Conservation (phyloP, 2,797 vertebrate species). For the Poecile montanus region DNA sequence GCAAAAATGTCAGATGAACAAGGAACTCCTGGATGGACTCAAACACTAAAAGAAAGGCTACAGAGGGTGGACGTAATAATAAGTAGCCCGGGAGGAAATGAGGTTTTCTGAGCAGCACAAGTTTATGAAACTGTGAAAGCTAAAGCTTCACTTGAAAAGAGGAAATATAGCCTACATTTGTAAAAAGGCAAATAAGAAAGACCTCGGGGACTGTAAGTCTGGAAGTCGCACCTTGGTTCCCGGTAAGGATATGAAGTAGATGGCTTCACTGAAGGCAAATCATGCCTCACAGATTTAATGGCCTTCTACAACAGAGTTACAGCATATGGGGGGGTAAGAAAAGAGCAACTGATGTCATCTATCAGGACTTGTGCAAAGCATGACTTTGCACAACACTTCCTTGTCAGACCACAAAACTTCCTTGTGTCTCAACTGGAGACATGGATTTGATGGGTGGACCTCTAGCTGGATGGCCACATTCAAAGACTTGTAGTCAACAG, state of each 20-base stretch:
- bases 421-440: background rate
- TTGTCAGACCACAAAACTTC: background rate
- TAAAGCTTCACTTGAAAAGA: background rate
- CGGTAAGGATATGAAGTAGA: background rate
- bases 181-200: background rate
- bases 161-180: background rate
- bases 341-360: background rate
- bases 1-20: background rate
- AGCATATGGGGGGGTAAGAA: background rate
- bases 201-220: background rate
- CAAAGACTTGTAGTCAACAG: background rate
- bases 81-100: background rate
- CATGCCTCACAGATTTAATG: background rate
- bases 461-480: background rate
- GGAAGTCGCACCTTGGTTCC: background rate
- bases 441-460: background rate
- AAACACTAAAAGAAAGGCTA: background rate
- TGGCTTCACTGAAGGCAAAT: background rate
- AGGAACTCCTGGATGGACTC: background rate
- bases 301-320: background rate
- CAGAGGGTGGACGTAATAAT: accelerated
- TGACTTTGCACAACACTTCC: background rate
- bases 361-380: background rate
- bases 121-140: background rate
- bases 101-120: background rate